Evolutionary conservation across 2,797 vertebrate species (phyloP).

Genomic region (Cetoscarus ocellatus): DNA sequence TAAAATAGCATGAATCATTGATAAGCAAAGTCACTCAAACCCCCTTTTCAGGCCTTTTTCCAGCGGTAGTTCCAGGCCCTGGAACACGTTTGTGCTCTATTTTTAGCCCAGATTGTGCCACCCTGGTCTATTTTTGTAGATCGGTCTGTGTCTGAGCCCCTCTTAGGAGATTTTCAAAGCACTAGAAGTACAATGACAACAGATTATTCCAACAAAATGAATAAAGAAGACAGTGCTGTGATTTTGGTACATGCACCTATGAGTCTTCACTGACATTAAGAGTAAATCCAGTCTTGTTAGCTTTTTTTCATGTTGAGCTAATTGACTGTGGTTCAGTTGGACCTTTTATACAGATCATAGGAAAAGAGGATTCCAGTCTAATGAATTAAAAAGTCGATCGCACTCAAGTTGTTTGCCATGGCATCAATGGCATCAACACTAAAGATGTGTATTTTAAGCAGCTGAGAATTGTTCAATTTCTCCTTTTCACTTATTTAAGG

Average conservation of each 20-base stretch:
- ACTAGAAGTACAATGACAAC: slow-evolving; percentile 21
- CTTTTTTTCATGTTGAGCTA: slow-evolving; percentile 39
- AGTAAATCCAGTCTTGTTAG: slow-evolving; percentile 33
- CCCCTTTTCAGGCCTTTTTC: slow-evolving; percentile 7
- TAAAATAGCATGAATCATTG: background rate
- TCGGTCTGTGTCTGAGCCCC: slow-evolving; percentile 46
- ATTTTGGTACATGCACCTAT: background rate
- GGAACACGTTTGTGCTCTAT: slow-evolving; percentile 42
- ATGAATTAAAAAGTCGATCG: slow-evolving; percentile 11
- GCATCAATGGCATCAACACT: too few species aligned
- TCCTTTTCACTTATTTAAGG: too few species aligned
- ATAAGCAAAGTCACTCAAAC: background rate
- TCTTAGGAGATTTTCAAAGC: slow-evolving; percentile 52
- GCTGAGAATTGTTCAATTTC: too few species aligned
- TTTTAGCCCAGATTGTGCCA: slow-evolving; percentile 48
- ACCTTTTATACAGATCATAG: slow-evolving; percentile 27
- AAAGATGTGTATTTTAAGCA: too few species aligned
- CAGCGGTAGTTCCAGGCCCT: slow-evolving; percentile 9
- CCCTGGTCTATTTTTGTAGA: slow-evolving; percentile 42
- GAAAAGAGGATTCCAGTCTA: slow-evolving; percentile 11
- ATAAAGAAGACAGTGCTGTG: slow-evolving; percentile 30
- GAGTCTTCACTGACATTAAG: slow-evolving; percentile 24
- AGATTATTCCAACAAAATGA: slow-evolving; percentile 54
- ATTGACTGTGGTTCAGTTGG: slow-evolving; percentile 33
- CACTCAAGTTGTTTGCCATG: background rate